Base-by-base conservation (phyloP, 2,797 vertebrate genomes). In the Cynopterus sphinx region DNA sequence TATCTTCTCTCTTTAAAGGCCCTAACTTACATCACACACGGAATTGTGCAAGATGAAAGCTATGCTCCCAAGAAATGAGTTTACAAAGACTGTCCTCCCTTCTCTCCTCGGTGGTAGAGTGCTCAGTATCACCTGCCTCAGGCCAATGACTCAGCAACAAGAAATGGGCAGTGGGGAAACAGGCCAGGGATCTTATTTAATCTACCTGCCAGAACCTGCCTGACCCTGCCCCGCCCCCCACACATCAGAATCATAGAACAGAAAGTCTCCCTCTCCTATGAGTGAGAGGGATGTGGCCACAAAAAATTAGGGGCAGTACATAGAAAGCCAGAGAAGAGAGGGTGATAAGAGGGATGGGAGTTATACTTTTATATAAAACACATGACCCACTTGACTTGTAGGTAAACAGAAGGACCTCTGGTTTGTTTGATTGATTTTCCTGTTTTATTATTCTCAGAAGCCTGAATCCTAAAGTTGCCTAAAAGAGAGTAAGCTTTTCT, bases 11-110 rank as follows among this genome's bases (percentile, higher is more conserved):
- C 91, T 17, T 59, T 16, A 41, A 41, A 46, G 81, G 0, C 36
- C 95, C 88, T 93, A 75, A 71, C 9, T 91, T 68, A 71, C 3
- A 59, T 94, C 81, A 87, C 90, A 83, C 46, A 31, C 91, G 36
- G 39, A 97, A 87, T 79, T 68, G 3, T 3, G 43, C 21, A n/a
- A 28, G 26, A 21, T 53, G 91, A 94, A 81, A 90, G 86, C 16
- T 85, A 17, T 24, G 22, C 41, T 91, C 65, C 87, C 82, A 95
- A 71, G 59, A 70, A 89, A 67, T 26, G 3, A 91, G 39, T 33
- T 33, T 92, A 22, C 53, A 96, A 65, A 93, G 39, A 46, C 28
- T 91, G 67, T 16, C 33, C 36, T 33, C 41, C 2, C 73, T 55
- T 8, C 9, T 70, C 31, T 82, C 8, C 39, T 49, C 71, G 68